phyloP scores from a whole-genome alignment of 2,888 invertebrate genomes.

The Diadegma fenestrale region DNA sequence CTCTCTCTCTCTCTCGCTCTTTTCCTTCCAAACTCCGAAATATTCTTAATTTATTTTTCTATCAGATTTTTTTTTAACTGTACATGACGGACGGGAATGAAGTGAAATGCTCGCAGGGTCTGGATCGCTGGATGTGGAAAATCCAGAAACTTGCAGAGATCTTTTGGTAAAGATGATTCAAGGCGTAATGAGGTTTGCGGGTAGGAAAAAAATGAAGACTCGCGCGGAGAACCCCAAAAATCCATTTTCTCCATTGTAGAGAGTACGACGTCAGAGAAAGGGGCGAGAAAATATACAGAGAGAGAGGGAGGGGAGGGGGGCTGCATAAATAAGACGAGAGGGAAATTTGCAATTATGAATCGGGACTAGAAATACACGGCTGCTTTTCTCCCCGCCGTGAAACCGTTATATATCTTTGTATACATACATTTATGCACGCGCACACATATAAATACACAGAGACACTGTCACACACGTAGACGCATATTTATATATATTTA shows the following conservation, averaged over 20 bases:
- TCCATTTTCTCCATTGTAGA: slow-evolving; percentile 17
- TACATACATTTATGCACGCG: neutral
- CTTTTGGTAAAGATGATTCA: neutral
- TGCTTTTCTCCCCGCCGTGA: slow-evolving; percentile 74
- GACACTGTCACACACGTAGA: neutral
- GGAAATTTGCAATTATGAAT: slow-evolving; percentile 85
- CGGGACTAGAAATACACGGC: slow-evolving; percentile 83
- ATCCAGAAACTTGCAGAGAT: slow-evolving; percentile 1
- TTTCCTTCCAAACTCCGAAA: neutral
- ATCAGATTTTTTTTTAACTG: slow-evolving; percentile 8
- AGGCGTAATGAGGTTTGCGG: slow-evolving; percentile 11
- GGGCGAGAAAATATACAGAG: slow-evolving; percentile 26
- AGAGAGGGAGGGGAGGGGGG: slow-evolving; percentile 72
- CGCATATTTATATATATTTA: neutral
- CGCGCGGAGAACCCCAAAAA: slow-evolving; percentile 16
- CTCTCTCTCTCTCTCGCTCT: neutral
- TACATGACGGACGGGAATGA: slow-evolving; percentile 12
- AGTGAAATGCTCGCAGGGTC: neutral
- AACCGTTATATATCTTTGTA: slow-evolving; percentile 26
- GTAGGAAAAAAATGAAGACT: slow-evolving; percentile 10
- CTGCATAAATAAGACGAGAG: slow-evolving; percentile 83
- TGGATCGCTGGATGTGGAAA: neutral
- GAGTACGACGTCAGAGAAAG: slow-evolving; percentile 37
- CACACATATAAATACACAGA: neutral
- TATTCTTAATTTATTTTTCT: slow-evolving; percentile 43